Conservation (phyloP, 2,113 vertebrate genomes). For the Cyprinodon variegatus region DNA sequence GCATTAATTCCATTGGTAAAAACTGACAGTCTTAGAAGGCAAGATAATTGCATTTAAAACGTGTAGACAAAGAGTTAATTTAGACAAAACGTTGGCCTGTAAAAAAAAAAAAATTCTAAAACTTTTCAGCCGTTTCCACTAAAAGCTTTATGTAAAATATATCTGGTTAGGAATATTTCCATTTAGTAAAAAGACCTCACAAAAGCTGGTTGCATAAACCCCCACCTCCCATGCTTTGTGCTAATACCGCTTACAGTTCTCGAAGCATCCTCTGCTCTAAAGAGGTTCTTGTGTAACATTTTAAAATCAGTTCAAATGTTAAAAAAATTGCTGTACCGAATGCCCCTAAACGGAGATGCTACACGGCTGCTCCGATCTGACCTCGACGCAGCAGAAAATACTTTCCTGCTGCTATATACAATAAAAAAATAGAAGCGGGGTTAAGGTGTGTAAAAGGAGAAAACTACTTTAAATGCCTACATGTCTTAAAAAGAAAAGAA, state of each 20-base stretch:
- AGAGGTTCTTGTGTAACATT: slow-evolving; percentile 33
- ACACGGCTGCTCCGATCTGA: slow-evolving; percentile 36
- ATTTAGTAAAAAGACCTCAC: slow-evolving; percentile 69
- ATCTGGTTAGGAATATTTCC: slow-evolving; percentile 59
- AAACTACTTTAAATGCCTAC: slow-evolving; percentile 39
- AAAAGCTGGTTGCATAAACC: slow-evolving; percentile 70
- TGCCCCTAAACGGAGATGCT: slow-evolving; percentile 43
- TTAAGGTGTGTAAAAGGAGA: slow-evolving; percentile 40
- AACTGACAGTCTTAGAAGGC: slow-evolving; percentile 70
- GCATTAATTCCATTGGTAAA: slow-evolving; percentile 50
- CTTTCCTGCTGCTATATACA: slow-evolving; percentile 54
- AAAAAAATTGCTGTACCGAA: slow-evolving; percentile 55
- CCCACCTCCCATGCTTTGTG: slow-evolving; percentile 49
- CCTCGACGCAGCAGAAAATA: slow-evolving; percentile 47
- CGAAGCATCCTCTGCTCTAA: slow-evolving; percentile 34
- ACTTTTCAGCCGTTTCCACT: slow-evolving; percentile 61
- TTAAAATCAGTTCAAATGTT: slow-evolving; percentile 32
- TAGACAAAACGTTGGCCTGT: slow-evolving; percentile 62
- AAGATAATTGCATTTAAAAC: slow-evolving; percentile 67
- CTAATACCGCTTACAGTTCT: slow-evolving; percentile 39
- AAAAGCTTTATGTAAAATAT: slow-evolving; percentile 76
- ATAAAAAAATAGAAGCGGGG: slow-evolving; percentile 47
- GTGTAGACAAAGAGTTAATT: slow-evolving; percentile 71
- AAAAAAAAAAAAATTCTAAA: slow-evolving; percentile 23
- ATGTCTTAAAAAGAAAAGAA: slow-evolving; percentile 15